phyloP scores from a whole-genome alignment of 2,888 invertebrate genomes.

The Neuroscelio doddi region DNA sequence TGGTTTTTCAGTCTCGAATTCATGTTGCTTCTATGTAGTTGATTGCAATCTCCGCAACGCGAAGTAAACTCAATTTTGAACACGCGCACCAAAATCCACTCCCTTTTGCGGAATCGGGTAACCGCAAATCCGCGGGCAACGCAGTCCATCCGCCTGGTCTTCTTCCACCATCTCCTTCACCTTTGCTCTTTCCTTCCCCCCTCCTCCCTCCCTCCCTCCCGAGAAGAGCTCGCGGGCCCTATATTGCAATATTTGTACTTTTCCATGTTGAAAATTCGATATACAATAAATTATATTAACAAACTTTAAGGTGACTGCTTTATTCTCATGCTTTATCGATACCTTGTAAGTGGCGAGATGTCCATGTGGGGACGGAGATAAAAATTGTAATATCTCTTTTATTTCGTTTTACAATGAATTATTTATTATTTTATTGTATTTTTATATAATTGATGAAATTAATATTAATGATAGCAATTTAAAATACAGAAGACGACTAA shows the following conservation, averaged over 20 bases:
- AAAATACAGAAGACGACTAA: too few relatives aligned
- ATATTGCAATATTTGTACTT: constrained; percentile 73
- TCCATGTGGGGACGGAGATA: too few relatives aligned
- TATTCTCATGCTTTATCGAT: too few relatives aligned
- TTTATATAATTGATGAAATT: too few relatives aligned
- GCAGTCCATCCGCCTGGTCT: constrained; percentile 15
- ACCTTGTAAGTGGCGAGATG: too few relatives aligned
- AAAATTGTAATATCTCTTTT: too few relatives aligned
- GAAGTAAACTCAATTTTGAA: constrained; percentile 25
- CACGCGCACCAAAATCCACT: constrained; percentile 21
- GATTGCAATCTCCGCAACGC: constrained; percentile 29
- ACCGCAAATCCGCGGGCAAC: constrained; percentile 11
- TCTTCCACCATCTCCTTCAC: constrained; percentile 22
- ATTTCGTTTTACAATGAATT: too few relatives aligned
- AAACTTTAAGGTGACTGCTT: constrained; percentile 63
- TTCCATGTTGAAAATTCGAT: constrained; percentile 73
- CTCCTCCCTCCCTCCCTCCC: constrained; percentile 69
- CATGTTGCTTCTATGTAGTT: constrained; percentile 32
- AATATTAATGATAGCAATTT: too few relatives aligned
- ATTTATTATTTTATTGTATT: too few relatives aligned
- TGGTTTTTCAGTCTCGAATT: constrained; percentile 23
- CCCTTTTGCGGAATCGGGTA: constrained; percentile 2
- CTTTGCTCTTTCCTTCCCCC: constrained; percentile 28
- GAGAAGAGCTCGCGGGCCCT: constrained; percentile 71
- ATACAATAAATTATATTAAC: constrained; percentile 73